Base-by-base conservation (phyloP, 2,113 vertebrate species). In the Oncorhynchus masou region DNA sequence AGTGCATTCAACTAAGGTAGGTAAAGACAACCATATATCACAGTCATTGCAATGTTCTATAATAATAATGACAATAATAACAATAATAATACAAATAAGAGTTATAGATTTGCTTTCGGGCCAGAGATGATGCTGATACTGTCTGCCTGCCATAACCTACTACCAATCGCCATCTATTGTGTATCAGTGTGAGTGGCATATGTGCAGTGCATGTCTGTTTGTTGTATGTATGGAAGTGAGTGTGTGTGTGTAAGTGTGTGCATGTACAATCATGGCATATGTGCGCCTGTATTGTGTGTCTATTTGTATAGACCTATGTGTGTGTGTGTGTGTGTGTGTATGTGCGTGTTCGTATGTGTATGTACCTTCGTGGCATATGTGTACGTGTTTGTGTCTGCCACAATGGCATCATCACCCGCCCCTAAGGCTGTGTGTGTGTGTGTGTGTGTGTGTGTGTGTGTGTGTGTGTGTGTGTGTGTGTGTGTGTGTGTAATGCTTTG, bases 351-450 rank as follows among this genome's bases (percentile, higher is more conserved):
- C 85, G 79, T 85, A 78, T 80, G 48, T 83, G 83, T 77, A 75
- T 78, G 79, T 77, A 22, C 31, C 76, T 79, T 71, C 80, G 54
- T 22, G 74, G 88, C 90, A 87, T 88, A 88, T 90, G 88, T 89
- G 85, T 90, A 84, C 84, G 87, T 88, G 80, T 91, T 85, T 78
- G 85, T 75, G 80, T 86, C 81, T 91, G 90, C 89, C 90, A 92
- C 92, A 93, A 91, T 93, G 88, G 84, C 90, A 91, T 92, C 91
- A 85, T 87, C 91, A 88, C 90, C 90, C 92, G 86, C 92, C 91
- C 91, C 92, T 90, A 90, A 92, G 88, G 89, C 90, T 31, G 71
- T 83, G 71, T 83, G 72, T 88, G 78, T 85, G 79, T 81, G 51
- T 84, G 82, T 79, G 76, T 78, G 79, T 76, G 31, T 31, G 79